These are phyloP conservation scores for Dimorphilus gyrociliatus DNA, from an alignment of 2,888 invertebrate species.

Conservation along the genomic window DNA sequence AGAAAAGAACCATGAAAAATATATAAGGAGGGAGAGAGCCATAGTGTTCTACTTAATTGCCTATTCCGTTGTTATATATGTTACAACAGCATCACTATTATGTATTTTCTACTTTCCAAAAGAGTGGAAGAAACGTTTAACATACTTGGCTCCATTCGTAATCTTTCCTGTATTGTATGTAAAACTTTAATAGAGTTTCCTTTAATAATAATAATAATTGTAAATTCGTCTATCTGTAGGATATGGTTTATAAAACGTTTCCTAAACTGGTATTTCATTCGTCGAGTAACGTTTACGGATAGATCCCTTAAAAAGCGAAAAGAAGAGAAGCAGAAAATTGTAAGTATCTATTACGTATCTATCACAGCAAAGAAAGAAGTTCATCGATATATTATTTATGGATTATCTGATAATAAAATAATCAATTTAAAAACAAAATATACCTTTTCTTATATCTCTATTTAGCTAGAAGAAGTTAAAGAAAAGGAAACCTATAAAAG, in stretches of 20 bases:
- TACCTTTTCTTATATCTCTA: not conserved
- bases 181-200: too few species aligned
- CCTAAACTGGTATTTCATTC: conserved; percentile 72
- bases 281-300: conserved; percentile 47
- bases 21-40: conserved; percentile 61
- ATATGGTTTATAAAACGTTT: conserved; percentile 58
- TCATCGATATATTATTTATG: too few species aligned
- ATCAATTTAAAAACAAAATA: conserved; percentile 14
- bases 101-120: conserved; percentile 65
- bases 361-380: too few species aligned
- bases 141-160: conserved; percentile 60
- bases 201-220: too few species aligned
- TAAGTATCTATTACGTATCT: too few species aligned
- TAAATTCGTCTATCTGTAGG: too few species aligned
- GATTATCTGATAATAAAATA: conserved; percentile 54
- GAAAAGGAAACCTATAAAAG: conserved; percentile 90
- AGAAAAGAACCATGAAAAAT: conserved; percentile 59
- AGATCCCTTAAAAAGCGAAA: conserved; percentile 45
- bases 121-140: conserved; percentile 53
- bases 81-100: conserved; percentile 54
- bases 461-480: conserved; percentile 69
- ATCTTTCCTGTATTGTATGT: conserved; percentile 68
- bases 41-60: conserved; percentile 61
- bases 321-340: too few species aligned
- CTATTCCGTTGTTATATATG: conserved; percentile 42